A percentile compares a stretch with the other conserved stretches of the same genome.
Evolutionary conservation across 64 coral and sea anemone genomes (phyloP).

Genomic region (Montipora capricornis): DNA sequence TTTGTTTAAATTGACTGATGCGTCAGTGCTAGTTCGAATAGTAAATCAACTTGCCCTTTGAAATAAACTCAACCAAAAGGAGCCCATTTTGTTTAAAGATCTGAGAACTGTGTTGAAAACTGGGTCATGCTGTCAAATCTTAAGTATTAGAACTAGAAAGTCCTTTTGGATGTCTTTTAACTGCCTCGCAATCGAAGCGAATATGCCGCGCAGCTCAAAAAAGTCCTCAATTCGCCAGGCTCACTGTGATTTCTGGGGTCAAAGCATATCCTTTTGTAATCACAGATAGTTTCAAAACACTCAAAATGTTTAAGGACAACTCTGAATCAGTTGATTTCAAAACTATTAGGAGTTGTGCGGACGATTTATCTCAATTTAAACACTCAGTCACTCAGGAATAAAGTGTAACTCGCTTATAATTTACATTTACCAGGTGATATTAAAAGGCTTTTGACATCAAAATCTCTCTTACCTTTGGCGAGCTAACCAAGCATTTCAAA

Average conservation of each 20-base stretch:
- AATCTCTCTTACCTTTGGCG: constrained; percentile 13
- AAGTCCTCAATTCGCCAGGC: neutral
- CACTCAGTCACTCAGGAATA: neutral
- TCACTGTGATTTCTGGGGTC: neutral
- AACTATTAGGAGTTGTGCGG: constrained; percentile 15
- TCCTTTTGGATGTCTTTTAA: neutral
- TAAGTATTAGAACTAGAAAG: neutral
- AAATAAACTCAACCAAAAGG: neutral
- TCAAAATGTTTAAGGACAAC: neutral
- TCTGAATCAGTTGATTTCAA: neutral
- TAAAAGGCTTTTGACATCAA: neutral
- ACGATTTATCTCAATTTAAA: constrained; percentile 13
- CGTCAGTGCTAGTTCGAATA: constrained; percentile 22
- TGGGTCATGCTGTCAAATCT: neutral
- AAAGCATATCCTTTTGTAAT: neutral
- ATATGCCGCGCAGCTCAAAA: neutral
- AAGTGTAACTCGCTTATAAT: neutral
- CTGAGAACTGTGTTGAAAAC: neutral
- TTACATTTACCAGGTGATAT: neutral
- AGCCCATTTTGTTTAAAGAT: neutral
- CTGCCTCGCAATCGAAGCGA: neutral
- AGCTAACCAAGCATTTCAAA: constrained; percentile 9
- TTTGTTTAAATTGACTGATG: constrained; percentile 36
- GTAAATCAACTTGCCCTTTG: constrained; percentile 7
- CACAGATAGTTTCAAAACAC: constrained; percentile 1